Base-by-base conservation (phyloP, 2,113 vertebrate genomes). In the Pimephales promelas region DNA sequence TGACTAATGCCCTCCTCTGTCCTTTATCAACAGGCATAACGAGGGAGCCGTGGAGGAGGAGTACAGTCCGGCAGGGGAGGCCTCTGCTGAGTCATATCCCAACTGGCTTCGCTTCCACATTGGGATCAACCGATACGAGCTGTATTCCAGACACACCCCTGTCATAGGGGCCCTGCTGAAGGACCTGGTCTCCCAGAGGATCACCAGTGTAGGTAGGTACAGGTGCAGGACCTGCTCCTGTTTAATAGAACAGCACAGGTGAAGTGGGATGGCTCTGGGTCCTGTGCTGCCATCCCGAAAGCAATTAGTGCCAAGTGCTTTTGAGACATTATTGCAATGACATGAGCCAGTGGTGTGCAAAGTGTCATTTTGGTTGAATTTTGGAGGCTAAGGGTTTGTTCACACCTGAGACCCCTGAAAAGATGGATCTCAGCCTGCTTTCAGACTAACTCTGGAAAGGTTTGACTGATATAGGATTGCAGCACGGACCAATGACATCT, bases 31-130 rank as follows among this genome's bases (percentile, higher is more conserved):
- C 34, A 96, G 96, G 96, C 94, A 94, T 79, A 94, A 92, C 0
- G 96, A 95, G 81, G 95, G 95, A 7, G 94, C 96, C 6, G 91
- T 88, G 4, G 79, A 86, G 22, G 95, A 94, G 31, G 95, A 94
- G 45, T 95, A 95, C 88, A 89, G 93, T 22, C 96, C 97, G 54
- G 96, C 95, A 0, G 95, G 94, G 49, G 96, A 95, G 87, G 93
- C 90, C 5, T 92, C 95, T 0, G 87, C 94, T 36, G 97, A 98
- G 57, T 94, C 96, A 49, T 99, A 98, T 83, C 98, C 98, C 83
- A 98, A 97, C 95, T 99, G 98, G 98, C 92, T 99, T 78, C 97
- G 96, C 84, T 99, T 99, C 93, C 98, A 99, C 93, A 93, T 97
- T 20, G 97, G 97, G 85, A 98, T 99, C 88, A 99, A 97, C 91